Base-by-base conservation (phyloP, 1,140 invertebrate genomes). In the Drosophila pallidifrons region DNA sequence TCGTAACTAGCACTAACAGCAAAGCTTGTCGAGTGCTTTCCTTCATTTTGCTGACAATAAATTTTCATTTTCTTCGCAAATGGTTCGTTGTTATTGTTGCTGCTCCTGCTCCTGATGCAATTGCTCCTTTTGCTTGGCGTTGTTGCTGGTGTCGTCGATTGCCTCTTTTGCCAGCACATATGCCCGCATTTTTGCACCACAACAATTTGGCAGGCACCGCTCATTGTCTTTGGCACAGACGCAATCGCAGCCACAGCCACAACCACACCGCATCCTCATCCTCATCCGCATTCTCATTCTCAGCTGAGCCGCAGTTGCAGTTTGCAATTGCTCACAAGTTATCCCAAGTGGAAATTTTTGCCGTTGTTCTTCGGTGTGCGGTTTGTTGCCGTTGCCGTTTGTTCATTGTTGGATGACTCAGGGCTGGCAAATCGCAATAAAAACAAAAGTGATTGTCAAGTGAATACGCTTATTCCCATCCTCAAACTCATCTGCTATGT, bases 1-100 rank as follows among this genome's bases (percentile, higher is more conserved):
- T 30, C 10, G 47, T 47, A 68, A 63, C 72, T 70, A 63, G 61
- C 72, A 75, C 72, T 47, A 64, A 77, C 63, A 55, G 28, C 52
- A 67, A 69, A 41, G 20, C 49, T 25, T 67, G 51, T 15, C 70
- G 47, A 70, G 66, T 67, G 67, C 83, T 83, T 88, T 91, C 78
- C 86, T 83, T 91, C 82, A 91, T 83, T 91, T 91, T 81, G 35
- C 83, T 85, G 83, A 83, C 88, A 91, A 91, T 91, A 91, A 91
- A 91, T 91, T 91, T 91, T 83, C 88, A 91, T 91, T 91, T 91
- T 91, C 88, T 91, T 91, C 81, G 79, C 71, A 89, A 89, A 89
- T 91, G 81, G 81, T 70, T 65, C 4, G 66, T 49, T 28, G 75
- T 77, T 76, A 73, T 71, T 70, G 68, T 6, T 45, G 69, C 10